Evolutionary conservation across 2,113 vertebrate genomes (phyloP).

Genomic region (Edolisoma coerulescens): DNA sequence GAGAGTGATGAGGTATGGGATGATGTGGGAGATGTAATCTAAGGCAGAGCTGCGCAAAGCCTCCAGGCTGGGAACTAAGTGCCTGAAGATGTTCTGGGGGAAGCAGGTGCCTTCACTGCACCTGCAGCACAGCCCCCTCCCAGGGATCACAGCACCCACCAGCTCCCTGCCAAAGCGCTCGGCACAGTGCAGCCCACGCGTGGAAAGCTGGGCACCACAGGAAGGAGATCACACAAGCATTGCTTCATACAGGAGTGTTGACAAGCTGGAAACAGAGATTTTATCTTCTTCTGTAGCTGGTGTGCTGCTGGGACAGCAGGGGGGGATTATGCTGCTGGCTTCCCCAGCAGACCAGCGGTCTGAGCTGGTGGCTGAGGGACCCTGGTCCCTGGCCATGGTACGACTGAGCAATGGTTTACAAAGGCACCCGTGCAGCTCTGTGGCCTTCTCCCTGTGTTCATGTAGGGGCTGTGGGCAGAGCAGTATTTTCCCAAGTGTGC

Average conservation of each 20-base stretch:
- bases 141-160: not conserved
- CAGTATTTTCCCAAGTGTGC: not conserved
- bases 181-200: accelerated
- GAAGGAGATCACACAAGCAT: not conserved
- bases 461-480: not conserved
- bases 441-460: not conserved
- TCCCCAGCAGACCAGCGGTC: not conserved
- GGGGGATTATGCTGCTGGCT: not conserved
- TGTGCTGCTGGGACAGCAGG: not conserved
- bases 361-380: not conserved
- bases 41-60: not conserved
- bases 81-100: not conserved
- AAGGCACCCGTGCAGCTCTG: not conserved
- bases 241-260: not conserved
- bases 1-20: not conserved
- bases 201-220: not conserved
- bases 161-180: not conserved
- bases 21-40: not conserved
- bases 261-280: not conserved
- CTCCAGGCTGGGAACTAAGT: not conserved
- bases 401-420: not conserved
- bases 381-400: not conserved
- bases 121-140: not conserved
- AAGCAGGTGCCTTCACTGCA: not conserved
- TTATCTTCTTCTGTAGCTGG: not conserved